Evolutionary conservation across 1,140 invertebrate genomes (phyloP).

Genomic region (Nasonia vitripennis): DNA sequence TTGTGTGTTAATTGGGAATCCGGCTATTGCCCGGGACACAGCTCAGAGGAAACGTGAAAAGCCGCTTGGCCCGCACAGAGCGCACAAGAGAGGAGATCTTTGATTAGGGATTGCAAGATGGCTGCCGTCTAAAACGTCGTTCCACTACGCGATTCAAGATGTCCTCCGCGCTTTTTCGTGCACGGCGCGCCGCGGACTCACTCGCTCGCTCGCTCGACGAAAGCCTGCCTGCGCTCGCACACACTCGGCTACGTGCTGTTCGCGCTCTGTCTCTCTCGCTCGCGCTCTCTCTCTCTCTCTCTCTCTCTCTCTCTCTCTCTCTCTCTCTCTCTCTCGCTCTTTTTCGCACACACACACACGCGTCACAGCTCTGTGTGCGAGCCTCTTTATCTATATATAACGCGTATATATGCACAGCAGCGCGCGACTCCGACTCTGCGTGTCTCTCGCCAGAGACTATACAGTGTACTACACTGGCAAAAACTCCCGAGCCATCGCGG

Average conservation of each 20-base stretch:
- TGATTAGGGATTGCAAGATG: slow-evolving; percentile 78
- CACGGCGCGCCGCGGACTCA: slow-evolving; percentile 23
- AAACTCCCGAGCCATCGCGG: too few species aligned
- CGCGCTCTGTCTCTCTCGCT: not conserved
- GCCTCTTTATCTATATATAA: too few species aligned
- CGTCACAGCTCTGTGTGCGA: not conserved
- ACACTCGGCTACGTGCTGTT: not conserved
- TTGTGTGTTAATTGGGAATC: slow-evolving; percentile 43
- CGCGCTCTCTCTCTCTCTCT: not conserved
- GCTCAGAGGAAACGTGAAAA: slow-evolving; percentile 52
- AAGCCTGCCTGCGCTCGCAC: not conserved
- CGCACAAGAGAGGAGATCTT: slow-evolving; percentile 71
- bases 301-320: not conserved
- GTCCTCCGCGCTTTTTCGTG: slow-evolving; percentile 52
- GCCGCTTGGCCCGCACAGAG: slow-evolving; percentile 65
- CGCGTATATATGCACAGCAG: too few species aligned
- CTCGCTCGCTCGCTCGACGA: slow-evolving; percentile 17
- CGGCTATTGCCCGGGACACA: slow-evolving; percentile 41
- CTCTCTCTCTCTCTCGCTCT: not conserved
- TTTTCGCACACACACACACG: not conserved
- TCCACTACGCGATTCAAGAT: slow-evolving; percentile 69
- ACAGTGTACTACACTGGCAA: too few species aligned
- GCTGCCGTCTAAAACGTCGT: slow-evolving; percentile 75
- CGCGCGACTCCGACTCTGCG: too few species aligned
- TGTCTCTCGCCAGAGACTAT: too few species aligned